Base-by-base conservation (phyloP, 1,140 invertebrate genomes). In the Aphelinus certus region DNA sequence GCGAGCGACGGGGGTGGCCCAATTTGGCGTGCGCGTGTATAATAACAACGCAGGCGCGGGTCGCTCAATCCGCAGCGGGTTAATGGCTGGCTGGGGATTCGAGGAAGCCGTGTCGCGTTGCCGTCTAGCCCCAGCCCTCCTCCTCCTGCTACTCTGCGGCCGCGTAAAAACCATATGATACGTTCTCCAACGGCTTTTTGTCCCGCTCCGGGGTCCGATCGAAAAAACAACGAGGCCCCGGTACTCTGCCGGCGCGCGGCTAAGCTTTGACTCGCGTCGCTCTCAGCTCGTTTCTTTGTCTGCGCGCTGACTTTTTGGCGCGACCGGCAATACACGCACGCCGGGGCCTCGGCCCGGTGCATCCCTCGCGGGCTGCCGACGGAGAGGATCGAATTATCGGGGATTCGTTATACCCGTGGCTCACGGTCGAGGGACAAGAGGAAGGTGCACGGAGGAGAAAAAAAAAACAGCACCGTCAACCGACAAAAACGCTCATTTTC, bases 381-480 rank as follows among this genome's bases (percentile, higher is more conserved):
- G 55, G 66, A 64, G 62, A 61, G 72, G 77, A 78, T 79, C 78
- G 75, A 79, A 81, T 81, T 79, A 81, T 75, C 68, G 10, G 60
- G 45, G 72, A 80, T 81, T 81, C 79, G 73, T 81, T 81, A 69
- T 71, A 69, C 57, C 49, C 49, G 66, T 26, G 58, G 26, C 9
- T 9, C 26, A 26, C 26, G 51, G 0, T 1, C 6, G 51, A 7
- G n/a, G 48, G 7, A 49, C 6, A 6, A 64, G 45, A 4, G 43
- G 48, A 10, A 7, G 3, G 45, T 63, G 26, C n/a, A 6, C 43
- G 47, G 61, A 43, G 53, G 45, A 58, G n/a, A 70, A 63, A 55
- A 9, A 9, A 60, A 63, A 43, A 71, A 71, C 62, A 60, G 43
- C 47, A 7, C 61, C 10, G 5, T 74, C 62, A 48, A 56, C 58